These are phyloP conservation scores for Eunapius fragilis DNA, from an alignment of 37 sponge, comb jelly and placozoan species.

Conservation along the genomic window DNA sequence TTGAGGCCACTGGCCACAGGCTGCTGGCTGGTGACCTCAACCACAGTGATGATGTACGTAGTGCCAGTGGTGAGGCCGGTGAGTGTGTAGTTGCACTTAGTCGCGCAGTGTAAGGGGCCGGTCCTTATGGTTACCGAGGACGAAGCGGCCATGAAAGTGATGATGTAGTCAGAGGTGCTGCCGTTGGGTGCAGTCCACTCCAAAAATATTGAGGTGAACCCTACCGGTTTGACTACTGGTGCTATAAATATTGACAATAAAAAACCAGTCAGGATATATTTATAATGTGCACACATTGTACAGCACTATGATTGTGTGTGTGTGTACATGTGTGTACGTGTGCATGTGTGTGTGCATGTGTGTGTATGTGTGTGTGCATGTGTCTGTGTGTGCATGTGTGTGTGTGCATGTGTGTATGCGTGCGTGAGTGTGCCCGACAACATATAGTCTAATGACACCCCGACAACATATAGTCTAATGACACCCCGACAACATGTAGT, in stretches of 20 bases:
- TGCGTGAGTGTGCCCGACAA: too few relatives aligned
- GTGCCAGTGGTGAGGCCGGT: background rate
- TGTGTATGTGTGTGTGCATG: too few relatives aligned
- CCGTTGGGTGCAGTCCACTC: background rate
- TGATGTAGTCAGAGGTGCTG: background rate
- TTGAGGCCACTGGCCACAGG: background rate
- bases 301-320: background rate
- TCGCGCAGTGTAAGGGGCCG: background rate
- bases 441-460: too few relatives aligned
- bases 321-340: too few relatives aligned
- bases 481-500: too few relatives aligned
- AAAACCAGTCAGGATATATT: too few relatives aligned
- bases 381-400: too few relatives aligned
- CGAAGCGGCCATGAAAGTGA: background rate
- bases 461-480: too few relatives aligned
- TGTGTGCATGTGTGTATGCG: too few relatives aligned
- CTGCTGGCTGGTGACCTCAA: background rate
- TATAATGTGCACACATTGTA: background rate
- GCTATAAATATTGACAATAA: background rate
- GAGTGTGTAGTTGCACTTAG: background rate
- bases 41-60: background rate
- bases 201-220: background rate
- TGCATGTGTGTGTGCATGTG: too few relatives aligned
- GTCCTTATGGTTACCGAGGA: background rate
- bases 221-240: background rate